phyloP scores from a whole-genome alignment of 2,888 invertebrate genomes.

The Caenorhabditis sinica region DNA sequence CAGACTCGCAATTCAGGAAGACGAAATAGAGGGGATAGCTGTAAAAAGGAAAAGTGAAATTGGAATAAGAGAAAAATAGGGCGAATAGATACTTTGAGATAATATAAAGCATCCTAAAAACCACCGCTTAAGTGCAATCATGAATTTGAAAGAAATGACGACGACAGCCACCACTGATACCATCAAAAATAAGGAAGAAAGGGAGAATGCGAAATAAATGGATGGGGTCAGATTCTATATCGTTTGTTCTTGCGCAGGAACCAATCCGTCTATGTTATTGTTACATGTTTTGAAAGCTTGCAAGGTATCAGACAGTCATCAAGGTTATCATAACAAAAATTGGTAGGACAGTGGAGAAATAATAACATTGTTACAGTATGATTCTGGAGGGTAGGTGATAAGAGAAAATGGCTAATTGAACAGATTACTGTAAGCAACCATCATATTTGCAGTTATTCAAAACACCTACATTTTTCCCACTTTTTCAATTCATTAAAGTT shows the following conservation, averaged over 20 bases:
- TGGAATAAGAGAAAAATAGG: slow-evolving; percentile 21
- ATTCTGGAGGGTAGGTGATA: not conserved
- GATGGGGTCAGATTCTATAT: slow-evolving; percentile 49
- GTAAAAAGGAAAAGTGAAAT: not conserved
- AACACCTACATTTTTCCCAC: no score
- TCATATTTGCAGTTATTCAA: no score
- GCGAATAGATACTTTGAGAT: slow-evolving; percentile 13
- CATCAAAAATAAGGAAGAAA: slow-evolving; percentile 24
- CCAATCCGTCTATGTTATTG: slow-evolving; percentile 42
- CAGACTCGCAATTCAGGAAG: not conserved
- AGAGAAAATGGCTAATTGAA: no score
- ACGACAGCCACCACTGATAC: slow-evolving; percentile 23
- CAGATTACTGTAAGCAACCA: no score
- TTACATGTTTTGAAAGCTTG: slow-evolving; percentile 37
- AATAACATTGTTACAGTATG: no score
- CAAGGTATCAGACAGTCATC: slow-evolving; percentile 2
- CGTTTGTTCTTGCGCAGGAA: slow-evolving; percentile 38
- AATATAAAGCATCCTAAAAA: slow-evolving; percentile 10
- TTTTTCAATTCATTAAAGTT: no score
- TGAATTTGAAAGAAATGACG: not conserved
- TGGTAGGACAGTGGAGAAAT: not conserved
- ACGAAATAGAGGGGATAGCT: not conserved
- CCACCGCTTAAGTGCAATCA: slow-evolving; percentile 35
- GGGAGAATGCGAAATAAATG: slow-evolving; percentile 5
- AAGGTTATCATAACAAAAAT: slow-evolving; percentile 23